phyloP scores from a whole-genome alignment of 2,113 vertebrate genomes.

The Athene noctua region DNA sequence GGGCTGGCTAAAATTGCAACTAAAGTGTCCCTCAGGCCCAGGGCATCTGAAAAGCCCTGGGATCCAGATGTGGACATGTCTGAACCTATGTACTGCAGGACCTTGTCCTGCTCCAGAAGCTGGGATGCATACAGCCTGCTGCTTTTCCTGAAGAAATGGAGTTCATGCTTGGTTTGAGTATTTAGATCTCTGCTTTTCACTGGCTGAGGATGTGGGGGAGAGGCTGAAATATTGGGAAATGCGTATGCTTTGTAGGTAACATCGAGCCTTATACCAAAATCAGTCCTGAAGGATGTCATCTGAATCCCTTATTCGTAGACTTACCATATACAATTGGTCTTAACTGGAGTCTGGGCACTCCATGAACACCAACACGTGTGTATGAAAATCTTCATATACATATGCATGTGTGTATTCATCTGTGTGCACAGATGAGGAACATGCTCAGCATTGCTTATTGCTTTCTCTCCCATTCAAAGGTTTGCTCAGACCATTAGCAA shows the following conservation, averaged over 20 bases:
- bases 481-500: background rate
- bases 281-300: background rate
- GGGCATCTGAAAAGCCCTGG: background rate
- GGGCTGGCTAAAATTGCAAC: background rate
- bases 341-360: background rate
- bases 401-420: background rate
- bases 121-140: background rate
- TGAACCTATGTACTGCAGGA: background rate
- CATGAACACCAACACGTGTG: fast-evolving
- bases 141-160: background rate
- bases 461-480: background rate
- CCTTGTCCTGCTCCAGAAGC: background rate
- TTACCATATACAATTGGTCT: background rate
- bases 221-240: background rate
- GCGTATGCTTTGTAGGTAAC: background rate
- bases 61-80: background rate
- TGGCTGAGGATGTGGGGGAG: background rate
- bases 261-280: background rate
- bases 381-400: background rate
- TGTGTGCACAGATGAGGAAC: background rate
- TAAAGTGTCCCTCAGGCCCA: background rate
- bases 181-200: background rate
- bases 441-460: background rate
- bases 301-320: background rate
- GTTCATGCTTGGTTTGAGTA: fast-evolving